Conservation (phyloP, 2,797 vertebrate species). For the Poeciliopsis paucimaculata region DNA sequence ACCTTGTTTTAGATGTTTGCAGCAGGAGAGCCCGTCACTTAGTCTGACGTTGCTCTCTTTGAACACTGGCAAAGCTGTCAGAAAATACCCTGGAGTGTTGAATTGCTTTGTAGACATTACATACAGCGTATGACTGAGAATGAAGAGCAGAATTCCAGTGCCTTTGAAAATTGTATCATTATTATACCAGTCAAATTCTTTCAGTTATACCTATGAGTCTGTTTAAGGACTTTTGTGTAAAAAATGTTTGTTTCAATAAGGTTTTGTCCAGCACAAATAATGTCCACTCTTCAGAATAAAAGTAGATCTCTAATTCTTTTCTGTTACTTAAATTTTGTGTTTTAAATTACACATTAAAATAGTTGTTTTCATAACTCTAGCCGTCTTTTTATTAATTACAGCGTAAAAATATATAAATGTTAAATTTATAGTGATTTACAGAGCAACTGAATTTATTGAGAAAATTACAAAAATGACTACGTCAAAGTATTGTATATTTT, state of each 20-base stretch:
- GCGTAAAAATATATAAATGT: neutral
- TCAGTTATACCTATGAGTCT: neutral
- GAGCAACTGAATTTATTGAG: neutral
- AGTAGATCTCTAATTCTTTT: neutral
- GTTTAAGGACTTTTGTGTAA: neutral
- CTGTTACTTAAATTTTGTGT: neutral
- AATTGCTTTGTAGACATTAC: neutral
- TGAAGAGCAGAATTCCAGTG: neutral
- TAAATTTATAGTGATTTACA: neutral
- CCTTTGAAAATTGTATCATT: neutral
- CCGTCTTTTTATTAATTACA: neutral
- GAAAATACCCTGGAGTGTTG: neutral
- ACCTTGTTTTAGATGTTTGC: constrained; percentile 7
- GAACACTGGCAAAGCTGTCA: constrained; percentile 1
- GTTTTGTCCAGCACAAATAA: neutral
- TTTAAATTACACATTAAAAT: neutral
- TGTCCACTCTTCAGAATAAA: neutral
- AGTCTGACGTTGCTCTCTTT: neutral
- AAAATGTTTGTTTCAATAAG: neutral
- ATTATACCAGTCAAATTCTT: constrained; percentile 4
- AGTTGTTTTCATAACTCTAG: neutral
- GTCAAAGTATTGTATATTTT: neutral
- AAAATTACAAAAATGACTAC: neutral
- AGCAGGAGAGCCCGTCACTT: neutral
- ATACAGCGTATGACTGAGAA: constrained; percentile 9